phyloP scores from a whole-genome alignment of 2,113 vertebrate species.

The Thryonomys swinderianus region DNA sequence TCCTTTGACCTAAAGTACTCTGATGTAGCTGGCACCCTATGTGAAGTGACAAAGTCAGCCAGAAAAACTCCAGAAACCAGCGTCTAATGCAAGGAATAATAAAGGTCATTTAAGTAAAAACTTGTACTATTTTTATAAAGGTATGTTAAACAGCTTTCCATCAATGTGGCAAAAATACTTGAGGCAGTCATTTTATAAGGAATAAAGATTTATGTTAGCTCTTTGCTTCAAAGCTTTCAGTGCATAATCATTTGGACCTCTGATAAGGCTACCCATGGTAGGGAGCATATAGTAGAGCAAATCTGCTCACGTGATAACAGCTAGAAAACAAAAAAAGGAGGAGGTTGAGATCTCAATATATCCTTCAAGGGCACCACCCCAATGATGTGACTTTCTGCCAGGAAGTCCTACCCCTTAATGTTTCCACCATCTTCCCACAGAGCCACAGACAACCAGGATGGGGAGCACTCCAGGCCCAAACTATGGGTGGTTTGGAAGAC shows the following conservation, averaged over 20 bases:
- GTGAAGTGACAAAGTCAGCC: neutral
- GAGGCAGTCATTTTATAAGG: neutral
- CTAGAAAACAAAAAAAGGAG: neutral
- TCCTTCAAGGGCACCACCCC: neutral
- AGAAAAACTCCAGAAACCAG: neutral
- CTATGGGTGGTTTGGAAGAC: neutral
- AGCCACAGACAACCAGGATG: neutral
- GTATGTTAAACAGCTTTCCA: neutral
- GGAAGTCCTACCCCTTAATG: neutral
- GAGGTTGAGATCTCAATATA: neutral
- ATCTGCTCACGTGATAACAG: neutral
- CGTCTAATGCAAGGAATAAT: neutral
- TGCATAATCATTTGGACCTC: neutral
- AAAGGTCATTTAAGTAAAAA: neutral
- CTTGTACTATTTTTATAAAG: neutral
- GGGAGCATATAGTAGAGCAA: neutral
- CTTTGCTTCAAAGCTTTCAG: neutral
- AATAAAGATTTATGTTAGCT: neutral
- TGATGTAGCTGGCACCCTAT: fast-evolving
- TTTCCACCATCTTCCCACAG: neutral
- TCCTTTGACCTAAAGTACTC: neutral
- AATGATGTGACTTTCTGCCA: neutral
- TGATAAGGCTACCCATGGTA: neutral
- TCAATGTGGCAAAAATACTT: neutral
- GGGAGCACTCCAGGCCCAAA: neutral